Evolutionary conservation across 1,140 invertebrate species (phyloP).

Genomic region (Diploscapter pachys): DNA sequence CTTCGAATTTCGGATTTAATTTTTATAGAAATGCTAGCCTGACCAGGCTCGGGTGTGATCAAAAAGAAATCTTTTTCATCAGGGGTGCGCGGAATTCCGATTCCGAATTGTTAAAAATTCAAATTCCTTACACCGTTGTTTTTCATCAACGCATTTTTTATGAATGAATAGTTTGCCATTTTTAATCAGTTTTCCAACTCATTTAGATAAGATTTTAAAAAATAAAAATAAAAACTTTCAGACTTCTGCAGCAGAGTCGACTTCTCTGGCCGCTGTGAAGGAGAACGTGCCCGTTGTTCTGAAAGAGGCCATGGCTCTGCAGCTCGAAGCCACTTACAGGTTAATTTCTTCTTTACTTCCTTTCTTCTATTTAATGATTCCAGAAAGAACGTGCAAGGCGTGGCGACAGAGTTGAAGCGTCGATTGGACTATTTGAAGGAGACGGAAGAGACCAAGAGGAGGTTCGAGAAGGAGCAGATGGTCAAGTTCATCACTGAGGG

Average conservation of each 20-base stretch:
- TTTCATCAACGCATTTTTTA: neutral
- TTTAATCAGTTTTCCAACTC: no score
- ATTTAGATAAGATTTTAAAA: slow-evolving; percentile 13
- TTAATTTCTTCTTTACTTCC: slow-evolving; percentile 1
- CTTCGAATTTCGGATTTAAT: no score
- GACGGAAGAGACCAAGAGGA: slow-evolving; percentile 54
- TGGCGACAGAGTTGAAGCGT: slow-evolving; percentile 52
- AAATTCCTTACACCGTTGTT: neutral
- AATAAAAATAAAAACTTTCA: slow-evolving; percentile 32
- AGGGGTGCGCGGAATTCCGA: no score
- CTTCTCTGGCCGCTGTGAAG: slow-evolving; percentile 51
- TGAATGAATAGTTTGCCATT: no score
- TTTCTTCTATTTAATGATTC: slow-evolving; percentile 5
- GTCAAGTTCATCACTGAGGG: slow-evolving; percentile 50
- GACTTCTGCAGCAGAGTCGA: slow-evolving; percentile 52
- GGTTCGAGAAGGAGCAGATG: slow-evolving; percentile 54
- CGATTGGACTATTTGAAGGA: slow-evolving; percentile 55
- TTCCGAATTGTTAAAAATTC: neutral
- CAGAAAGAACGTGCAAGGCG: slow-evolving; percentile 52
- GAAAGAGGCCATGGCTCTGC: slow-evolving; percentile 54
- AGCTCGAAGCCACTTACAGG: slow-evolving; percentile 57
- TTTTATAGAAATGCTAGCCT: no score
- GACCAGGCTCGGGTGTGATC: no score
- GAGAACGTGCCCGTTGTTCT: slow-evolving; percentile 55
- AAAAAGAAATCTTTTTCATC: no score